phyloP scores from a whole-genome alignment of 2,888 invertebrate genomes.

The Catonia carolina region DNA sequence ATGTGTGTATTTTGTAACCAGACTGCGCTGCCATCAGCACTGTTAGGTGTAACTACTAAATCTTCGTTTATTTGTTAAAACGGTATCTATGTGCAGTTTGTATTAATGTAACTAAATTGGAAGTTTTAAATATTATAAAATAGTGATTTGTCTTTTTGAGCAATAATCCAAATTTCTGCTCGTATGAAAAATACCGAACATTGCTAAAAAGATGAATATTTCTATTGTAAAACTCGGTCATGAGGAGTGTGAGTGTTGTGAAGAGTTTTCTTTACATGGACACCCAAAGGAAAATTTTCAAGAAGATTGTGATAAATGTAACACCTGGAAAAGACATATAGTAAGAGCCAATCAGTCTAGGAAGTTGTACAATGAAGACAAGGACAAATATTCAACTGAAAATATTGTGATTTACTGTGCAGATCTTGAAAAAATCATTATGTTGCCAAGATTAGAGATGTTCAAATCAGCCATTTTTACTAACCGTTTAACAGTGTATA shows the following conservation, averaged over 20 bases:
- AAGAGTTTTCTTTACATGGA: slow-evolving; percentile 16
- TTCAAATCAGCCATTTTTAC: too few relatives aligned
- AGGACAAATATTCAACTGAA: slow-evolving; percentile 4
- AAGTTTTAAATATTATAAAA: background rate
- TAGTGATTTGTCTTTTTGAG: slow-evolving; percentile 20
- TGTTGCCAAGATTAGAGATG: too few relatives aligned
- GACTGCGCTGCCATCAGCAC: too few relatives aligned
- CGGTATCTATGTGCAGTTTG: too few relatives aligned
- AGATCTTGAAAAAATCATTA: too few relatives aligned
- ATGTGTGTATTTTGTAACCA: too few relatives aligned
- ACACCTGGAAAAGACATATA: slow-evolving; percentile 5
- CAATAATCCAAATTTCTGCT: slow-evolving; percentile 4
- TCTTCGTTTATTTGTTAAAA: too few relatives aligned
- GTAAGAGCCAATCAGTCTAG: background rate
- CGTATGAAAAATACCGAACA: slow-evolving; percentile 28
- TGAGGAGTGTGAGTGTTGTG: slow-evolving; percentile 33
- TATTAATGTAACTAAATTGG: too few relatives aligned
- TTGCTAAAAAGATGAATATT: slow-evolving; percentile 27
- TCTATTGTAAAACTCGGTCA: slow-evolving; percentile 29
- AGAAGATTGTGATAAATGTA: background rate
- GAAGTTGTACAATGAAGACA: slow-evolving; percentile 3
- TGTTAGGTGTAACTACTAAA: too few relatives aligned
- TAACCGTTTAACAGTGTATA: too few relatives aligned
- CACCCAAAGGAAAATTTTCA: background rate
- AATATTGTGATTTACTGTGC: too few relatives aligned